Evolutionary conservation across 1,140 invertebrate species (phyloP), one percentile per base, ranked within the genome.

Genomic region (Lasioglossum albipes): DNA sequence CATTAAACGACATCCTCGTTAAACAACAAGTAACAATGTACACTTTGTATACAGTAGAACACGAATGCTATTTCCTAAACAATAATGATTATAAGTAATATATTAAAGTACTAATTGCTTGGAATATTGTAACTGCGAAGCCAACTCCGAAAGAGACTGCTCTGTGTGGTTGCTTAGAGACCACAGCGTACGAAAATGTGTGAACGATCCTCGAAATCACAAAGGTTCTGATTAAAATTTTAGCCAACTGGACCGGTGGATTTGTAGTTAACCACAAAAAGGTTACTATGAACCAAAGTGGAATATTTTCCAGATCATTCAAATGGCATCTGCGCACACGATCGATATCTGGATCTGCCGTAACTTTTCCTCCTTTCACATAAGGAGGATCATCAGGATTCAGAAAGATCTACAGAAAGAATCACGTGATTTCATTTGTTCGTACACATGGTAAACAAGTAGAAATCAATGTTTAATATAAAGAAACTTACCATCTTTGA

Each of bases 241-340:
- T 89, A 45, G 96, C 96, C n/a, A 94, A 59, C 10, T 83, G 91
- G 9, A 89, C 62, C 7, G 89, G 84, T 20, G 96, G 96, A 62
- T 93, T 92, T 2, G 95, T 96, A 59, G 94, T 86, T 0, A 95
- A 89, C 89, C 96, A 96, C 2, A 96, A 81, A 0, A 94, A 93
- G 2, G 94, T 95, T 61, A 95, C 90, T 2, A 94, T 84, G 12
- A 96, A 93, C 92, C 96, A 96, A 7, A 95, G 93, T 13, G 95
- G 88, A 76, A 96, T 94, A 84, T 96, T 96, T 89, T 96, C 96
- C 69, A 96, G 82, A 87, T 96, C 96, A 86, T 96, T 96, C 71
- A 94, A 90, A 87, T 96, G 96, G 20, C 95, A 95, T 84, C 96
- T 95, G 41, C 93, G 93, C 18, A 95, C 92, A 79, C 95, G 93